A percentile compares a stretch with the other conserved stretches of the same genome.
Evolutionary conservation across 1,140 invertebrate genomes (phyloP).

Genomic region (Drosophila asahinai): DNA sequence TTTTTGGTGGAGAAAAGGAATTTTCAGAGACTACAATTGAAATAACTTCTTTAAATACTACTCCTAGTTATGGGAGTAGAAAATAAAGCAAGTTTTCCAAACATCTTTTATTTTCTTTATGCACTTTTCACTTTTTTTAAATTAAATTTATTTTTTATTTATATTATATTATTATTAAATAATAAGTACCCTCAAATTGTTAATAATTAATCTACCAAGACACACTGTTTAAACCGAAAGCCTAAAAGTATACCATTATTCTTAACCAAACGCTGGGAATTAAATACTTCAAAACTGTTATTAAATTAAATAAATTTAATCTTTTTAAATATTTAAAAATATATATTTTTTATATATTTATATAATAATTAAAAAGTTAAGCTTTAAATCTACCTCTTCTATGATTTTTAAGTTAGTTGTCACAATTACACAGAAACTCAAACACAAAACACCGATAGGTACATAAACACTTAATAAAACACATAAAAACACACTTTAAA

Average conservation of each 20-base stretch:
- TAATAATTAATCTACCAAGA: too few species aligned
- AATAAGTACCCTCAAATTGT: too few species aligned
- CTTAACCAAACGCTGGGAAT: neutral
- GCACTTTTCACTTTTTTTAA: too few species aligned
- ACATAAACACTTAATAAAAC: constrained; percentile 1
- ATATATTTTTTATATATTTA: too few species aligned
- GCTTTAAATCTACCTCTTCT: too few species aligned
- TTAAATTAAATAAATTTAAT: neutral
- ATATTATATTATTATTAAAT: too few species aligned
- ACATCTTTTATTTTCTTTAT: too few species aligned
- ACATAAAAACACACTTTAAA: neutral
- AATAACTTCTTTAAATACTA: neutral
- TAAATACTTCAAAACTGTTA: neutral
- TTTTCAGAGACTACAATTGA: neutral
- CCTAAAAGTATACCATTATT: constrained; percentile 18
- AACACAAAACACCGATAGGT: neutral
- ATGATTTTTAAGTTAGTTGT: constrained; percentile 3
- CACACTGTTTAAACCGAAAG: neutral
- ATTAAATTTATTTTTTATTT: too few species aligned
- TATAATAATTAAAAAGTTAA: neutral
- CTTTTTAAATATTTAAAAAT: neutral
- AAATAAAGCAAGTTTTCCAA: too few species aligned
- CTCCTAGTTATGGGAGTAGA: too few species aligned
- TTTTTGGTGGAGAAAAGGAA: neutral
- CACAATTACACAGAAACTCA: neutral